Evolutionary conservation across 2,888 invertebrate genomes (phyloP).

Genomic region (Drosophila hamatofila): DNA sequence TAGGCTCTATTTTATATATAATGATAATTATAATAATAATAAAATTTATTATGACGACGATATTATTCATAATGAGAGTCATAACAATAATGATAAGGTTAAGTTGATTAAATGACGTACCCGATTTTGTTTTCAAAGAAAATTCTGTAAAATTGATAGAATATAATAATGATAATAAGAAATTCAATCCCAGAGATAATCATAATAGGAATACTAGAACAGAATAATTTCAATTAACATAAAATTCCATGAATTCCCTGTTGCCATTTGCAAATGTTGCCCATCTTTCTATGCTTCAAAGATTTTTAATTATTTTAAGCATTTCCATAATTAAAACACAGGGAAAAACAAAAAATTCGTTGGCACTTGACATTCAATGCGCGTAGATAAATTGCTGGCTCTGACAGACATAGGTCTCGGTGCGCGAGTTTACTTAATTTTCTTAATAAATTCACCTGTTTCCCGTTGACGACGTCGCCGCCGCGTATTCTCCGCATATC

Average conservation of each 20-base stretch:
- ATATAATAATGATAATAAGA: no score
- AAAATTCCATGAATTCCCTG: not conserved
- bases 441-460: constrained; percentile 54
- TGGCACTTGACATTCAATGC: constrained; percentile 35
- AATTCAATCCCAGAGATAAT: not conserved
- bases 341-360: constrained; percentile 5
- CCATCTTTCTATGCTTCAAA: not conserved
- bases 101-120: no score
- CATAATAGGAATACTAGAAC: not conserved
- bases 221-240: not conserved
- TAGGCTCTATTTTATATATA: no score
- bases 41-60: no score
- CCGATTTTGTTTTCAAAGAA: no score
- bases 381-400: constrained; percentile 35
- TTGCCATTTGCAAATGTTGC: not conserved
- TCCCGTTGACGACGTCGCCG: not conserved
- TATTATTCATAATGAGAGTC: no score
- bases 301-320: constrained; percentile 10
- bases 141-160: no score
- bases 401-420: constrained; percentile 3
- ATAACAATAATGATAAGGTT: no score
- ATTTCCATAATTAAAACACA: constrained; percentile 24
- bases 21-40: no score
- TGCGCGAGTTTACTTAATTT: constrained; percentile 28
- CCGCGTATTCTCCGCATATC: not conserved